Base-by-base conservation (phyloP, 1,140 invertebrate species). In the Sinonovacula constricta region DNA sequence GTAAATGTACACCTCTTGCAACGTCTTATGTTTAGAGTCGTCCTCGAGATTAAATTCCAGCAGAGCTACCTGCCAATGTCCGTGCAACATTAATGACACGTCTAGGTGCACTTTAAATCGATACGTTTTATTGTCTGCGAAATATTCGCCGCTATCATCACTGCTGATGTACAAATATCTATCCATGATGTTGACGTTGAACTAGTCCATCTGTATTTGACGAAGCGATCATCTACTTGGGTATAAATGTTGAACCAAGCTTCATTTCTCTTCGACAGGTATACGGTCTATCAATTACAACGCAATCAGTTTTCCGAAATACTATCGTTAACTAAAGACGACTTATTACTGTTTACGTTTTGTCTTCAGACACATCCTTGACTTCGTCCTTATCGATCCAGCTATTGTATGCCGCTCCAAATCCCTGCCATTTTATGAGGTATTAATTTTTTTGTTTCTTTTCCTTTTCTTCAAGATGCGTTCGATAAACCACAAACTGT, bases 401-500 rank as follows among this genome's bases (percentile, higher is more conserved):
- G 7, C 34, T 49, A 59, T 70, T 57, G 57, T 56, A 70, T 36
- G 67, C 36, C 51, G 39, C 53, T 18, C 36, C 56, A 45, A 72
- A 72, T 3, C 70, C 70, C 18, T 72, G 34, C 70, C 70, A 72
- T 53, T 49, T 7, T 18, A 72, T 39, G 28, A 62, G 62, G 51
- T 72, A 72, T 24, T 72, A 24, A 72, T 28, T 62, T 72, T 62
- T 26, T 33, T 53, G 39, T 60, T 62, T 62, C 56, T 49, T 49
- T 72, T 72, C 28, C 70, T n/a, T 15, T 62, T 72, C 24, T 45
- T 62, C 33, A 60, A 45, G 30, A 33, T 62, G 14, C 24, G 34
- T n/a, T 72, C 36, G 15, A 72, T 62, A 51, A 72, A 72, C 70
- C 59, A 72, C 24, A 72, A 63, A n/a, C 56, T 63, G n/a, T 62